Percentiles rank a stretch among this genome's conserved stretches.
These are phyloP conservation scores for Bombycilla garrulus DNA, from an alignment of 2,113 vertebrate species.

Conservation along the genomic window DNA sequence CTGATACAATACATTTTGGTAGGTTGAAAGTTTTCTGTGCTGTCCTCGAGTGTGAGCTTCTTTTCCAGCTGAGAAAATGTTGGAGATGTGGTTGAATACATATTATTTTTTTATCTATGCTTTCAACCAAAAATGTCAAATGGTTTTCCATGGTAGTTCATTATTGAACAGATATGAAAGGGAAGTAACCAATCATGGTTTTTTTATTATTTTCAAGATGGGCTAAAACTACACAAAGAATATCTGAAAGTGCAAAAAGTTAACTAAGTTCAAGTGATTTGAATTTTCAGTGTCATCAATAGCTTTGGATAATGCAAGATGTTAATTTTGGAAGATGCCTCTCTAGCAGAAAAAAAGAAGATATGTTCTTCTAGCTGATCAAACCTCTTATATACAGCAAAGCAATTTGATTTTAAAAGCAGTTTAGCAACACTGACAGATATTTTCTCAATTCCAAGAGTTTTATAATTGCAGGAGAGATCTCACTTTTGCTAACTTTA, in stretches of 20 bases:
- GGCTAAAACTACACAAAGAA: neutral
- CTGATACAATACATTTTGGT: neutral
- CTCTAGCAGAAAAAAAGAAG: neutral
- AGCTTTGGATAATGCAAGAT: neutral
- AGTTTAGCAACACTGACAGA: neutral
- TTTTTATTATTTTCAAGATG: neutral
- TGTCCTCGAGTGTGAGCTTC: neutral
- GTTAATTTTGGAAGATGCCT: neutral
- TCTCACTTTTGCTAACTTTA: neutral
- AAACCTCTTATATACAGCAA: neutral
- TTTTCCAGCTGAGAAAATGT: neutral
- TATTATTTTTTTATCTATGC: neutral
- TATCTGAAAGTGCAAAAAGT: neutral
- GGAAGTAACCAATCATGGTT: fast-evolving
- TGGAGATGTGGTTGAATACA: neutral
- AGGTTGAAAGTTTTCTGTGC: neutral
- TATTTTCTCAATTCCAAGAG: neutral
- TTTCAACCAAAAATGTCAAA: neutral
- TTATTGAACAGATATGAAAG: neutral
- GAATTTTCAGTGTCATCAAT: neutral
- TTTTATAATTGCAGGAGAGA: neutral
- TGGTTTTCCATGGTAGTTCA: neutral
- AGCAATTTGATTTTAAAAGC: neutral
- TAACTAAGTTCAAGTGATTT: neutral
- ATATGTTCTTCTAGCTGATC: neutral